Conservation (phyloP, 2,888 invertebrate genomes). For the Cecidostiba fungosa region DNA sequence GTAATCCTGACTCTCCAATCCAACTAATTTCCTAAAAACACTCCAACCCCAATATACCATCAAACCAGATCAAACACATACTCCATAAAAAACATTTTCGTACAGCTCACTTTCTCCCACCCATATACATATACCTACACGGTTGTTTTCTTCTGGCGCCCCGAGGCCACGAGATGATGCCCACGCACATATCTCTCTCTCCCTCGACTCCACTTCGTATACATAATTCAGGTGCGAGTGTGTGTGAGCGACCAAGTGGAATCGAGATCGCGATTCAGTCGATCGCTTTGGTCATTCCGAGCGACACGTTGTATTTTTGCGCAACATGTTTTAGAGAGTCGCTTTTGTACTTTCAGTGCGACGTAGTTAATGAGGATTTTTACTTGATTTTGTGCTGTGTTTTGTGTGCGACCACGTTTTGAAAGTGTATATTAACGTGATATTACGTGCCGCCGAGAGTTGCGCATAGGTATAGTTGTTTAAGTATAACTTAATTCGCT, state of each 20-base stretch:
- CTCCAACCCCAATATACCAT: not conserved
- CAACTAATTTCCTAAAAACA: not conserved
- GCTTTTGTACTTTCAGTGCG: not conserved
- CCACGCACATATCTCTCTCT: slow-evolving; percentile 34
- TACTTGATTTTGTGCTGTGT: not conserved
- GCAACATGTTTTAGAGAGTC: slow-evolving; percentile 8
- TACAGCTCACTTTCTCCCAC: slow-evolving; percentile 54
- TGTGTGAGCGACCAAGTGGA: slow-evolving; percentile 20
- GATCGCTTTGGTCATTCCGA: slow-evolving; percentile 55
- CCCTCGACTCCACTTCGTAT: not conserved
- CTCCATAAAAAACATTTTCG: slow-evolving; percentile 14
- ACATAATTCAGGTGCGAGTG: slow-evolving; percentile 14
- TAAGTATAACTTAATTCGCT: not conserved
- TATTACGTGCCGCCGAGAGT: not conserved
- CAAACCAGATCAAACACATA: not conserved
- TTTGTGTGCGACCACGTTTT: not conserved
- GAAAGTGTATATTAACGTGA: not conserved
- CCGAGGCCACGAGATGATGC: slow-evolving; percentile 48
- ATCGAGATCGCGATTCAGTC: slow-evolving; percentile 47
- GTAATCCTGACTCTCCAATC: not conserved
- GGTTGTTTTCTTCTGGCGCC: slow-evolving; percentile 50
- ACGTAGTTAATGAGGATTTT: not conserved
- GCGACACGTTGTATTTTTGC: slow-evolving; percentile 32
- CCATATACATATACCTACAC: not conserved
- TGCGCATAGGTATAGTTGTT: not conserved